Percentiles rank a stretch among this genome's conserved stretches.
phyloP scores from a whole-genome alignment of 35 echinoderm and acorn worm species.

The Stichopus chloronotus region DNA sequence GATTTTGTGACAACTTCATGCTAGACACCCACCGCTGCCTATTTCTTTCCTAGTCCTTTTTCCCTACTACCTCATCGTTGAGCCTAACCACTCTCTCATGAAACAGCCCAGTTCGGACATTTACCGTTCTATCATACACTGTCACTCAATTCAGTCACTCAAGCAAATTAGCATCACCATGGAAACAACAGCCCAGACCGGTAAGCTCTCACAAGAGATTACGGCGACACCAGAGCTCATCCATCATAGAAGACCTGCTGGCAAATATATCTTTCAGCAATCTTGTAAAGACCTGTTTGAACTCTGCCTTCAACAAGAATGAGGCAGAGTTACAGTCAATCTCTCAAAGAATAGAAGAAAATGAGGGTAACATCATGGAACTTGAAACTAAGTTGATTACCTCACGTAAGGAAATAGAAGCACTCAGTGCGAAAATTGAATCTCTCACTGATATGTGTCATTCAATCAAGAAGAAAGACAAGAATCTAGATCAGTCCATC shows the following conservation, averaged over 20 bases:
- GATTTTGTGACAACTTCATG: too few relatives aligned
- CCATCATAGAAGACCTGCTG: not conserved
- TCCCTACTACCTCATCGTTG: too few relatives aligned
- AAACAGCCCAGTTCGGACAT: too few relatives aligned
- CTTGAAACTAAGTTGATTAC: slow-evolving; percentile 2
- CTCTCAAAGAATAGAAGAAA: not conserved
- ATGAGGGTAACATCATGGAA: not conserved
- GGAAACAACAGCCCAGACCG: not conserved
- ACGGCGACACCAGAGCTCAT: not conserved
- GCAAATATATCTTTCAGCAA: not conserved
- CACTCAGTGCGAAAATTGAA: not conserved
- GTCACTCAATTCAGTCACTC: not conserved
- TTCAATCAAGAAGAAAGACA: not conserved
- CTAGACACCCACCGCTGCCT: too few relatives aligned
- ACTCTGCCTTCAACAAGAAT: slow-evolving; percentile 24
- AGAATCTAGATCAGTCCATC: not conserved
- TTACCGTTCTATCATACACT: too few relatives aligned
- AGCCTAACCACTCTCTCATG: too few relatives aligned
- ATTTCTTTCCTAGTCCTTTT: too few relatives aligned
- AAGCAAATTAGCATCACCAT: not conserved
- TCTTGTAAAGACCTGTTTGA: not conserved
- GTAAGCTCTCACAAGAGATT: not conserved
- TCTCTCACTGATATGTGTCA: not conserved
- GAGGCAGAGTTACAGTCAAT: not conserved
- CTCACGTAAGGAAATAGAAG: not conserved